Evolutionary conservation across 2,888 invertebrate genomes (phyloP).

Genomic region (Orthosia incerta): DNA sequence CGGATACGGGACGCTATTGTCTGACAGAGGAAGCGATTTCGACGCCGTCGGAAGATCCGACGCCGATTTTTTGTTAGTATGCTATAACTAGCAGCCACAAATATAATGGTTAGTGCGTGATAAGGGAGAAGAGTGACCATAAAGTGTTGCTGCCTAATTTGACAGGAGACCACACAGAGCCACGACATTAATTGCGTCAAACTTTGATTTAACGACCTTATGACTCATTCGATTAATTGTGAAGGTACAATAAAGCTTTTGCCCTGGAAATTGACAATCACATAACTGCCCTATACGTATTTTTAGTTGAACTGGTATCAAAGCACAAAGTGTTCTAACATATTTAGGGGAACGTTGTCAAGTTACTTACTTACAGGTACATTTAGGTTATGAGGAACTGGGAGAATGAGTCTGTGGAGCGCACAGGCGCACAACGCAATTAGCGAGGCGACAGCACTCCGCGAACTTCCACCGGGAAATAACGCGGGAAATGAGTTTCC

Average conservation of each 20-base stretch:
- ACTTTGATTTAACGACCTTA: constrained; percentile 21
- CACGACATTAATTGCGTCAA: constrained; percentile 33
- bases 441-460: constrained; percentile 59
- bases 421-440: constrained; percentile 64
- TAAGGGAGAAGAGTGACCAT: constrained; percentile 62
- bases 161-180: constrained; percentile 57
- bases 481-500: constrained; percentile 87
- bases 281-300: constrained; percentile 3
- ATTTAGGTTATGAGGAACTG: constrained; percentile 41
- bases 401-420: constrained; percentile 60
- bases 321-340: constrained; percentile 18
- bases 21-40: constrained; percentile 89
- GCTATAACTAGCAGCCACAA: constrained; percentile 67
- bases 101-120: constrained; percentile 70
- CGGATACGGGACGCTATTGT: constrained; percentile 89
- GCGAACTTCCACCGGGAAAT: constrained; percentile 80
- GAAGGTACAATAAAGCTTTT: not conserved
- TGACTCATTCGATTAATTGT: not conserved
- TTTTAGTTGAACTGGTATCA: constrained; percentile 9
- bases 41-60: constrained; percentile 86
- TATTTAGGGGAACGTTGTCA: constrained; percentile 33
- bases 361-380: constrained; percentile 32
- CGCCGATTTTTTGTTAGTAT: constrained; percentile 81
- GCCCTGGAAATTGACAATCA: constrained; percentile 3
- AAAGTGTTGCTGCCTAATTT: constrained; percentile 48